Evolutionary conservation across 1,140 invertebrate genomes (phyloP).

Genomic region (Pristionchus pacificus): DNA sequence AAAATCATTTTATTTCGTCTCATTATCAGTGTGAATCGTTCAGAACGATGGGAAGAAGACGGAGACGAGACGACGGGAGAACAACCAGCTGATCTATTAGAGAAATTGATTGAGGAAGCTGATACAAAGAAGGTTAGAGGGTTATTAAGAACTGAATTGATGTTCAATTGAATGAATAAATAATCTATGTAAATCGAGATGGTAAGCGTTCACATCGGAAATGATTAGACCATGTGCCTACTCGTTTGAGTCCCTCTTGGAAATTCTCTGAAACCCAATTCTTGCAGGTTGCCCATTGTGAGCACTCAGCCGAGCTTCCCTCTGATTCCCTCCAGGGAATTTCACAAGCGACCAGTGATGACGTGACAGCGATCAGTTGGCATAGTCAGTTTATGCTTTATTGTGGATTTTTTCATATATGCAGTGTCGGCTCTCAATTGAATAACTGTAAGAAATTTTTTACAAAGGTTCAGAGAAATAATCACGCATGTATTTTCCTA

Average conservation of each 20-base stretch:
- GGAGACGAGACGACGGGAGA: not conserved
- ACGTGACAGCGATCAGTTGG: constrained; percentile 85
- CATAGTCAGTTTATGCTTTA: constrained; percentile 67
- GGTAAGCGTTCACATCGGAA: too few species aligned
- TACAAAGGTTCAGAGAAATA: too few species aligned
- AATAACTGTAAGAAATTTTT: too few species aligned
- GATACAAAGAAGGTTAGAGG: constrained; percentile 60
- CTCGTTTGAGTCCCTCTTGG: too few species aligned
- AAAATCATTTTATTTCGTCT: too few species aligned
- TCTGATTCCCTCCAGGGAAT: constrained; percentile 70
- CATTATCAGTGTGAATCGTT: too few species aligned
- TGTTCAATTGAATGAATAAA: too few species aligned
- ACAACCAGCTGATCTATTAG: not conserved
- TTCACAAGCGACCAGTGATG: constrained; percentile 78
- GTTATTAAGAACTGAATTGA: not conserved
- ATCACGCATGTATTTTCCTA: too few species aligned
- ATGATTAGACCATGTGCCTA: too few species aligned
- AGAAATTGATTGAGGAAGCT: constrained; percentile 84
- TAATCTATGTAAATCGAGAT: too few species aligned
- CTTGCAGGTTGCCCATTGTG: constrained; percentile 59
- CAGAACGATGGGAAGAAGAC: not conserved
- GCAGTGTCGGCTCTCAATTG: too few species aligned
- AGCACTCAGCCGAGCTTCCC: constrained; percentile 66
- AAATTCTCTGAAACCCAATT: too few species aligned
- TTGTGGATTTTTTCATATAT: constrained; percentile 1